phyloP scores from a whole-genome alignment of 2,888 invertebrate species.

The Endomychus coccineus region DNA sequence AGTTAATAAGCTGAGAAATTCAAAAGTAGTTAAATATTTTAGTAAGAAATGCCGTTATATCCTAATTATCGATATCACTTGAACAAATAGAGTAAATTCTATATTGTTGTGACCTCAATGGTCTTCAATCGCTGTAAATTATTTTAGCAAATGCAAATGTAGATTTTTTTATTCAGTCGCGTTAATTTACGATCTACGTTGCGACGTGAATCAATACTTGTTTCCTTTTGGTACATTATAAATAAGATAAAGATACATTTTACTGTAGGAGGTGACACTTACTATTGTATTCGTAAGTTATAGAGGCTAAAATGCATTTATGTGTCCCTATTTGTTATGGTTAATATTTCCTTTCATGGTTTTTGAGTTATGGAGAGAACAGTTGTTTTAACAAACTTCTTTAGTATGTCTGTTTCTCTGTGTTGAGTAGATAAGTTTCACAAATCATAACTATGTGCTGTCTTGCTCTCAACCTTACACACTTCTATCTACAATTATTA shows the following conservation, averaged over 20 bases:
- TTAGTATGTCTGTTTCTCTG: no score
- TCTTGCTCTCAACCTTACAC: no score
- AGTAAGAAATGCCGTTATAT: no score
- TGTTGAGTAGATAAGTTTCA: no score
- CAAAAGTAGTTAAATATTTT: no score
- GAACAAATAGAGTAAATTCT: no score
- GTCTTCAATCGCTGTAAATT: slow-evolving; percentile 15
- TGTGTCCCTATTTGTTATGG: slow-evolving; percentile 31
- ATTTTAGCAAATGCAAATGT: slow-evolving; percentile 12
- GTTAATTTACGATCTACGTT: slow-evolving; percentile 24
- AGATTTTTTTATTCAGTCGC: slow-evolving; percentile 6
- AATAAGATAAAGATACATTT: slow-evolving; percentile 31
- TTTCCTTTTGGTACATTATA: slow-evolving; percentile 27
- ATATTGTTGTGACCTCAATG: not conserved
- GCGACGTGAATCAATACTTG: slow-evolving; percentile 32
- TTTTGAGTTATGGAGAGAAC: slow-evolving; percentile 15
- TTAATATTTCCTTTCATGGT: slow-evolving; percentile 13
- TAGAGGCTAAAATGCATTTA: slow-evolving; percentile 25
- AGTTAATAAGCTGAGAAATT: no score
- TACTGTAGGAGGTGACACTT: slow-evolving; percentile 31
- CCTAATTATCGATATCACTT: no score
- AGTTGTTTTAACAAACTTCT: no score
- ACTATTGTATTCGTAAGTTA: slow-evolving; percentile 31
- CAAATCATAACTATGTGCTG: no score
- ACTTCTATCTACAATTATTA: no score